Conservation (phyloP, 1,140 invertebrate genomes). For the Platyura marginata region DNA sequence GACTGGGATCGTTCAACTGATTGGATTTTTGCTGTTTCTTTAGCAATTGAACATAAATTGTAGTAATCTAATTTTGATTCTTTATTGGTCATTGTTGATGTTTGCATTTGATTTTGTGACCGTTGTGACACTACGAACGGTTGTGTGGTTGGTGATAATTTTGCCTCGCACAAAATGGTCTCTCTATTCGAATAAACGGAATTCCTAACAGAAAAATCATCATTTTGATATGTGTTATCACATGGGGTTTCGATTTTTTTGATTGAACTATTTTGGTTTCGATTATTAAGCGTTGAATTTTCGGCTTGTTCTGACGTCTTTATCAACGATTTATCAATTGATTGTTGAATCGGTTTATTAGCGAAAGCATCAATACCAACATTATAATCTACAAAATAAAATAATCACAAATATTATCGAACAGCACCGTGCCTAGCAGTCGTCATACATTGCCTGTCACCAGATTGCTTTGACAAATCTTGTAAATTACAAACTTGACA, state of each 20-base stretch:
- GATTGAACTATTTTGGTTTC: too few relatives aligned
- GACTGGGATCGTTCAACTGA: neutral
- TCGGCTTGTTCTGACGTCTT: constrained; percentile 4
- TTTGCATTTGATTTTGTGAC: neutral
- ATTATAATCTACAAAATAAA: constrained; percentile 2
- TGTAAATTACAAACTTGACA: constrained; percentile 82
- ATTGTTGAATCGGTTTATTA: neutral
- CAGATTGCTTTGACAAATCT: constrained; percentile 26
- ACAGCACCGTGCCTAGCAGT: too few relatives aligned
- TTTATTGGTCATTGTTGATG: neutral
- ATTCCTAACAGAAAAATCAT: constrained; percentile 18
- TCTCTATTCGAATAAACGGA: constrained; percentile 19
- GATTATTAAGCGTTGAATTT: neutral
- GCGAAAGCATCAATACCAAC: neutral
- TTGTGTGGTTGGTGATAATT: constrained; percentile 6
- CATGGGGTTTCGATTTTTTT: too few relatives aligned
- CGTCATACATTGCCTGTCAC: constrained; percentile 15
- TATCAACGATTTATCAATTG: constrained; percentile 5
- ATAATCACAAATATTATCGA: too few relatives aligned
- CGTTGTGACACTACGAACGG: too few relatives aligned
- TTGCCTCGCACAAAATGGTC: constrained; percentile 14
- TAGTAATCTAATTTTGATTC: neutral
- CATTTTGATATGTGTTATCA: constrained; percentile 8
- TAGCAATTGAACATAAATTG: neutral
- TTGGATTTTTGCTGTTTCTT: neutral